Conservation (phyloP, 2,797 vertebrate genomes). For the Pseudochaenichthys georgianus region DNA sequence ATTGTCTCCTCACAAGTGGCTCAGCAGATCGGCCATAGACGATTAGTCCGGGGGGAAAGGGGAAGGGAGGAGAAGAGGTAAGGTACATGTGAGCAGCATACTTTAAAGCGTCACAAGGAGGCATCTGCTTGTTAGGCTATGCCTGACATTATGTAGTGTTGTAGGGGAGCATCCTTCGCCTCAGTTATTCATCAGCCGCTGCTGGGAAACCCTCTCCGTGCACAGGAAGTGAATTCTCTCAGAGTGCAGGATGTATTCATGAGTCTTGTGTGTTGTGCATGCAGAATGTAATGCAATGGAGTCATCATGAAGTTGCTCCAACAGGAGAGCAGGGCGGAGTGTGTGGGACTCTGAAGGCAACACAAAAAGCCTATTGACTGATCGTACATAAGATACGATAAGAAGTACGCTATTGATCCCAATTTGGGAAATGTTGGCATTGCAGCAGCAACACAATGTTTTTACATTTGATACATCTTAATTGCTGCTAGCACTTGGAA, state of each 20-base stretch:
- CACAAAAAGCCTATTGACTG: background rate
- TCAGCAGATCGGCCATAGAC: slow-evolving; percentile 54
- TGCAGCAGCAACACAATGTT: too few relatives aligned
- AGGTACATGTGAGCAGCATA: slow-evolving; percentile 8
- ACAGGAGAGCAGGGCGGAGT: too few relatives aligned
- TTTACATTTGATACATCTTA: too few relatives aligned
- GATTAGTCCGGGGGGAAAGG: slow-evolving; percentile 23
- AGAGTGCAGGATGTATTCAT: background rate
- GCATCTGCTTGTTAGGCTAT: background rate
- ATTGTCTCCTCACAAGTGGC: slow-evolving; percentile 60
- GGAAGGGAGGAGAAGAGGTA: too few relatives aligned
- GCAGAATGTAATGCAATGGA: background rate
- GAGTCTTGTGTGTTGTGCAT: too few relatives aligned
- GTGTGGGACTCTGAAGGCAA: background rate
- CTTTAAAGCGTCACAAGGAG: background rate
- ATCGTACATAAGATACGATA: background rate
- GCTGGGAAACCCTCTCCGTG: slow-evolving; percentile 17
- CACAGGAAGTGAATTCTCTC: slow-evolving; percentile 15
- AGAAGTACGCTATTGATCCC: too few relatives aligned
- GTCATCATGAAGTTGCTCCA: background rate
- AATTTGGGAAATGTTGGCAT: too few relatives aligned
- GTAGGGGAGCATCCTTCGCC: slow-evolving; percentile 15
- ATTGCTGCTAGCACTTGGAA: too few relatives aligned
- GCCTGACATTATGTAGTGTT: background rate
- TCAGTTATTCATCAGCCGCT: slow-evolving; percentile 28